Evolutionary conservation across 2,888 invertebrate species (phyloP), one percentile per base, ranked within the genome.

Genomic region (Volucella zonaria): DNA sequence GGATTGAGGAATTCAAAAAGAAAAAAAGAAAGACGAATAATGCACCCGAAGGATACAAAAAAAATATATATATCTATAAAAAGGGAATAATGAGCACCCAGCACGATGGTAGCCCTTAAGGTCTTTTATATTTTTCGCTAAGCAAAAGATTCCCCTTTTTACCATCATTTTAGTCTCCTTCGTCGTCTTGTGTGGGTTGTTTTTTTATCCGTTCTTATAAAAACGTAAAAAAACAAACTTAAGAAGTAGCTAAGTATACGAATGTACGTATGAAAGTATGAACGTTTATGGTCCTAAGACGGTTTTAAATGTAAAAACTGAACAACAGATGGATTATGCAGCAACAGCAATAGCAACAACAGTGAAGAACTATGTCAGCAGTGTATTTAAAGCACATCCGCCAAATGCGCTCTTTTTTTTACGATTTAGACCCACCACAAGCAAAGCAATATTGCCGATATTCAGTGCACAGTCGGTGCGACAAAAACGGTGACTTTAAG

Each of bases 321-420:
- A 68, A 47, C 31, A 56, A 12, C 56, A 56, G 71, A 71, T 59
- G 59, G 49, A 68, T 71, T 49, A 6, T 59, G 59, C 12, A 59
- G 40, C 38, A 31, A 31, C 31, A 38, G 23, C 38, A 31, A 31
- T 6, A 38, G 23, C 43, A 61, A 8, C 59, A 73, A 14, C 9
- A 40, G 38, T 61, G 47, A 59, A 59, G n/a, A 70, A 70, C 59
- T 71, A 51, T 51, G 71, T 59, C 59, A 59, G 59, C 70, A 40
- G 71, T 58, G 70, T 71, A n/a, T 45, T 47, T 18, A 8, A 6
- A 14, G 14, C 18, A 42, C 23, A 59, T 59, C 61, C 31, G 47
- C 61, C 31, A 15, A 73, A 14, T 6, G 12, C 12, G 12, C 4
- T 15, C 11, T 66, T 18, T 43, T 43, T 47, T 31, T 31, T 12